These are phyloP conservation scores for Frankliniella fusca DNA, from an alignment of 2,888 invertebrate genomes.

Conservation along the genomic window DNA sequence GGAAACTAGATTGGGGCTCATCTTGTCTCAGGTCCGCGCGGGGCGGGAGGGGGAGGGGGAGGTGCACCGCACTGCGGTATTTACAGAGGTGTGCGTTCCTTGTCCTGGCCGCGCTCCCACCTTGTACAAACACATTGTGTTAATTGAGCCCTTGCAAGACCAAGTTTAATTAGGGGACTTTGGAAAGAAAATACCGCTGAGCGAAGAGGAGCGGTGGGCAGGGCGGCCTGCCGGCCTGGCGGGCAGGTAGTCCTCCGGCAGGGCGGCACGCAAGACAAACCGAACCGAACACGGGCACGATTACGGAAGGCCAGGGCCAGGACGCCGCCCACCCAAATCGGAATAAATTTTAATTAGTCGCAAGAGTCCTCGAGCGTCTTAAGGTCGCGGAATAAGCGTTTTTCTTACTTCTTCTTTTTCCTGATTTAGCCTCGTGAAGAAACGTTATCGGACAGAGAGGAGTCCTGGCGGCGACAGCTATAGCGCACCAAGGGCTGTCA, in stretches of 20 bases:
- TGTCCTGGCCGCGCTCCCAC: constrained; percentile 6
- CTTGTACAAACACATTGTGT: constrained; percentile 25
- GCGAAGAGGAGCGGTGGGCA: background rate
- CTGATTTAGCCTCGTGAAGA: too few species aligned
- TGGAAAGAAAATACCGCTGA: constrained; percentile 16
- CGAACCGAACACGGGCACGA: background rate
- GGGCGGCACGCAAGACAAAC: background rate
- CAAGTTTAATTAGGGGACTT: constrained; percentile 23
- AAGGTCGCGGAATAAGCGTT: too few species aligned
- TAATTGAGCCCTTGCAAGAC: constrained; percentile 24
- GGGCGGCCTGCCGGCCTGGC: background rate
- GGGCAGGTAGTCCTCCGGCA: background rate
- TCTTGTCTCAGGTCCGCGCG: too few species aligned
- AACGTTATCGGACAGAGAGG: too few species aligned
- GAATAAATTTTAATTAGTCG: background rate
- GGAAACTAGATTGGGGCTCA: too few species aligned
- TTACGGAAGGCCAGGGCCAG: background rate
- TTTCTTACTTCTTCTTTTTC: too few species aligned
- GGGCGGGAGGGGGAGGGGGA: background rate
- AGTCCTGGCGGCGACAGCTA: too few species aligned
- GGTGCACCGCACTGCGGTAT: constrained; percentile 4
- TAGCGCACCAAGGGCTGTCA: too few species aligned
- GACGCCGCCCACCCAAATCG: background rate
- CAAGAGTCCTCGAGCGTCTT: too few species aligned
- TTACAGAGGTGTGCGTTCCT: constrained; percentile 5